These are phyloP conservation scores for Polyergus mexicanus DNA, from an alignment of 1,140 invertebrate species.

Conservation along the genomic window DNA sequence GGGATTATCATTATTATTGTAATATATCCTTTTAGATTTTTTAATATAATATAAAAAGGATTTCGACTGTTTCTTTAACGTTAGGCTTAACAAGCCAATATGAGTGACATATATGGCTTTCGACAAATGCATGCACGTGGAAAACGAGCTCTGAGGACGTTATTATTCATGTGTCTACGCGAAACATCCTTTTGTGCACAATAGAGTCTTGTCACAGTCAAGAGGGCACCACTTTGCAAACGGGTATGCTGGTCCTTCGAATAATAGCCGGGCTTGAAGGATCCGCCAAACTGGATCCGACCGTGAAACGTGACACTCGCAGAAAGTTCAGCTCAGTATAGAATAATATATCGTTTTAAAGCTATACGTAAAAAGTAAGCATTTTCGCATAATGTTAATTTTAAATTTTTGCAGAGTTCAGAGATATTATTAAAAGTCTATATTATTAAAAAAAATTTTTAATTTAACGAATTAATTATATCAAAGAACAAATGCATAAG, in stretches of 20 bases:
- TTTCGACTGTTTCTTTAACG: neutral
- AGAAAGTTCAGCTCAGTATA: conserved; percentile 12
- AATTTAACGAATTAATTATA: neutral
- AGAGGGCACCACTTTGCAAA: conserved; percentile 70
- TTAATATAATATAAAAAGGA: neutral
- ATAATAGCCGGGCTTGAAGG: conserved; percentile 36
- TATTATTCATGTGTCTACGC: conserved; percentile 6
- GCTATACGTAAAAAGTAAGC: neutral
- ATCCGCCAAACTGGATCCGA: conserved; percentile 36
- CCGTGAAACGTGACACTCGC: conserved; percentile 12
- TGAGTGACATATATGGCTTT: neutral
- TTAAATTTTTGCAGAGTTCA: neutral
- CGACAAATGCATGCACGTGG: neutral
- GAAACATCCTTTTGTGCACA: conserved; percentile 2
- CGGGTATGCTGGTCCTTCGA: conserved; percentile 16
- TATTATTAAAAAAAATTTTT: neutral
- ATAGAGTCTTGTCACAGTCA: conserved; percentile 17
- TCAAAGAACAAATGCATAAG: neutral
- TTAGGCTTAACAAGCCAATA: too few relatives aligned
- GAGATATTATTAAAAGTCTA: too few relatives aligned
- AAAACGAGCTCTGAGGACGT: neutral
- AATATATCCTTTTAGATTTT: neutral
- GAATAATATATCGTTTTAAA: neutral
- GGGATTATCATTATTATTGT: neutral
- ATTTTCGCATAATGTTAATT: neutral